phyloP scores from a whole-genome alignment of 2,797 vertebrate species.

The Craterocephalus amniculus region DNA sequence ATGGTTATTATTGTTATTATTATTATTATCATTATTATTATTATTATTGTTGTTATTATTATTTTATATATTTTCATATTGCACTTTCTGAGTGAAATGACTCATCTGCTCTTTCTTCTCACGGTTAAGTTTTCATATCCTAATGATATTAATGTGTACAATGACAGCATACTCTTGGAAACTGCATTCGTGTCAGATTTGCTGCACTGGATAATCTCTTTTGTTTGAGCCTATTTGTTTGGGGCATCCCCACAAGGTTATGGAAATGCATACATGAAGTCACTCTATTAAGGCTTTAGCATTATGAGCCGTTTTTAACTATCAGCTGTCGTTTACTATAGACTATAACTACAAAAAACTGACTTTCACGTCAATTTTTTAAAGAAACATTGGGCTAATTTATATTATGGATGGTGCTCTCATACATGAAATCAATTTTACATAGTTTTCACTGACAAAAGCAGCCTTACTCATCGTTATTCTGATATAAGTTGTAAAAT shows the following conservation, averaged over 20 bases:
- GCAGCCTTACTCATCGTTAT: no score
- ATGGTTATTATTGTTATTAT: no score
- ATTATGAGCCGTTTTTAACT: not conserved
- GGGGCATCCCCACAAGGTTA: not conserved
- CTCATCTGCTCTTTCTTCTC: not conserved
- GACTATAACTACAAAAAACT: no score
- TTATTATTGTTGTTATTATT: not conserved
- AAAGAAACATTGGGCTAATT: no score
- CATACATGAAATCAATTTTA: no score
- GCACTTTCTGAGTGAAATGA: not conserved
- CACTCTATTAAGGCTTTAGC: not conserved
- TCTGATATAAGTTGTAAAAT: not conserved
- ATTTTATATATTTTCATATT: not conserved
- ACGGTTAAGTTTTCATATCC: not conserved
- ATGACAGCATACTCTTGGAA: not conserved
- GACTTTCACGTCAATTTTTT: no score
- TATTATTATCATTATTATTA: no score
- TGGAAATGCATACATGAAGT: not conserved
- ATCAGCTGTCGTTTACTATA: not conserved
- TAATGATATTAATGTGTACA: not conserved
- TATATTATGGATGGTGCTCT: no score
- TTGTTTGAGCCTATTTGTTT: not conserved
- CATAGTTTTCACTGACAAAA: not conserved
- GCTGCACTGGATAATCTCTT: not conserved
- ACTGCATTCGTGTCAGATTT: not conserved